phyloP scores from a whole-genome alignment of 2,113 vertebrate genomes.

The Dipodomys stephensi region DNA sequence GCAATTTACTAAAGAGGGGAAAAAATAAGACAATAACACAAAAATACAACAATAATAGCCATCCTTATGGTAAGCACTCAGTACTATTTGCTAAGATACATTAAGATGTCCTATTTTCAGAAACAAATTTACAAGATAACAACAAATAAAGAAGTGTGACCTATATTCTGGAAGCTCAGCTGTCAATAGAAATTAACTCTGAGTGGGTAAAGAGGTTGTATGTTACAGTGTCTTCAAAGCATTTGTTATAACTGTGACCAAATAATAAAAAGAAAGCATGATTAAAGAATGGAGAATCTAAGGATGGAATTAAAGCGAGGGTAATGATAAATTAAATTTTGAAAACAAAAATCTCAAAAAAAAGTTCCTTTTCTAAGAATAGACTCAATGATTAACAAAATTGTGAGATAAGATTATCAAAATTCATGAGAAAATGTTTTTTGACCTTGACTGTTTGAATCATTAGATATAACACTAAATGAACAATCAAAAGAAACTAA shows the following conservation, averaged over 20 bases:
- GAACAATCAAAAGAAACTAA: neutral
- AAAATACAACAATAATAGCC: neutral
- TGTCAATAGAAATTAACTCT: slow-evolving; percentile 32
- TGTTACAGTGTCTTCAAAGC: neutral
- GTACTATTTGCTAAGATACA: slow-evolving; percentile 1
- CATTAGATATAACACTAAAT: neutral
- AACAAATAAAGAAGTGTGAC: slow-evolving; percentile 8
- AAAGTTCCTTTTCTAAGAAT: neutral
- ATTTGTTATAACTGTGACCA: neutral
- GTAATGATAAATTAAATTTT: neutral
- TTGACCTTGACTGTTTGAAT: neutral
- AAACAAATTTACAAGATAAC: slow-evolving; percentile 35
- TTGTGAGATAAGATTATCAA: neutral
- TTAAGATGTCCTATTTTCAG: slow-evolving; percentile 41
- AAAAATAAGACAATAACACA: neutral
- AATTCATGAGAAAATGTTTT: neutral
- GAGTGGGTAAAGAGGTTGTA: neutral
- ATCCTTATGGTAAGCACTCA: neutral
- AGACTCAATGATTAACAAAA: neutral
- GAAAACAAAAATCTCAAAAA: neutral
- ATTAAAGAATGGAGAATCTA: neutral
- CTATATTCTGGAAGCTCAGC: neutral
- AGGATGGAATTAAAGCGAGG: neutral
- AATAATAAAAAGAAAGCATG: neutral
- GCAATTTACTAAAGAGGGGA: neutral